These are phyloP conservation scores for Holacanthus passer DNA, from an alignment of 2,113 vertebrate species.

Conservation along the genomic window DNA sequence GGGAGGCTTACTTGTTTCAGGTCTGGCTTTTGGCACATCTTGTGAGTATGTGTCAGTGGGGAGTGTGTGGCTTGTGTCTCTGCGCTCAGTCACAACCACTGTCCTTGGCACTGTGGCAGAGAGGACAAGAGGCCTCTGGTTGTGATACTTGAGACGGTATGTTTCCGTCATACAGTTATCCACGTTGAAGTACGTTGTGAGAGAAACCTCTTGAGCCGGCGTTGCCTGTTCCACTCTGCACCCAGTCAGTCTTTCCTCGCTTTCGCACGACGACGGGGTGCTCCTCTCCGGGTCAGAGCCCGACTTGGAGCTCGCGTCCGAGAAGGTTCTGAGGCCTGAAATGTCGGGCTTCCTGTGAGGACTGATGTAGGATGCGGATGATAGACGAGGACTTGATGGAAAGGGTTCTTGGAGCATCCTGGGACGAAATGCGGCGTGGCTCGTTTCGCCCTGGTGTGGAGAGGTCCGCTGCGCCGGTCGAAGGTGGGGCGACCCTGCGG, in stretches of 20 bases:
- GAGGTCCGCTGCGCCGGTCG: conserved; percentile 75
- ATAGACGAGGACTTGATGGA: conserved; percentile 66
- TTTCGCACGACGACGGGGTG: conserved; percentile 74
- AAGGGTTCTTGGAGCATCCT: conserved; percentile 81
- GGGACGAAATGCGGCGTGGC: conserved; percentile 74
- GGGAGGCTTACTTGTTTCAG: conserved; percentile 82
- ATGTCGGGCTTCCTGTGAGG: conserved; percentile 70
- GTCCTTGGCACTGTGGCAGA: conserved; percentile 83
- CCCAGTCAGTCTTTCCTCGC: conserved; percentile 70
- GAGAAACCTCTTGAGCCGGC: conserved; percentile 85
- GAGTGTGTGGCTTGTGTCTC: conserved; percentile 71
- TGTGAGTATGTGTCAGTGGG: conserved; percentile 80
- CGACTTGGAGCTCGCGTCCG: conserved; percentile 80
- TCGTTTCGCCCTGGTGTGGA: conserved; percentile 60
- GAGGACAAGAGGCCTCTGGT: conserved; percentile 92
- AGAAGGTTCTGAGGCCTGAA: conserved; percentile 71
- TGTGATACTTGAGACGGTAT: conserved; percentile 95
- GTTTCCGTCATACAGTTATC: conserved; percentile 99
- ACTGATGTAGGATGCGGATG: conserved; percentile 51
- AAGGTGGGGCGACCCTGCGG: conserved; percentile 88
- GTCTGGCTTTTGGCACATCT: conserved; percentile 84
- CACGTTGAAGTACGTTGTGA: conserved; percentile 97
- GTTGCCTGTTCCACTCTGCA: conserved; percentile 57
- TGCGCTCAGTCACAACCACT: conserved; percentile 70
- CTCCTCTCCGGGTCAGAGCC: conserved; percentile 81